Evolutionary conservation across 2,797 vertebrate species (phyloP).

Genomic region (Myioborus melanocephalus): DNA sequence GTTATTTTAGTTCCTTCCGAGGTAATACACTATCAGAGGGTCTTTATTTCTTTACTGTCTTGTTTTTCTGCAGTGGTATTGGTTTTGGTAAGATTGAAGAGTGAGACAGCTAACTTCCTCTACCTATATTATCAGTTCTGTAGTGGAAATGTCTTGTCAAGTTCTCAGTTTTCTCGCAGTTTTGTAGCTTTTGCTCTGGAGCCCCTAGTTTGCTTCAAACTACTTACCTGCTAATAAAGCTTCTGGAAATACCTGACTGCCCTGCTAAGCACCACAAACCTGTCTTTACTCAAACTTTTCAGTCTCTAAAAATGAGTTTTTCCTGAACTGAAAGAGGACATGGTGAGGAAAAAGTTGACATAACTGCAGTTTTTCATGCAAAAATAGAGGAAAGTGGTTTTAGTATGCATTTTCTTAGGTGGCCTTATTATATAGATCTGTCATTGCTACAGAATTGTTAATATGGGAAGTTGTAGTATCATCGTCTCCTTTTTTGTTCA

Average conservation of each 20-base stretch:
- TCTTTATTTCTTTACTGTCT: not conserved
- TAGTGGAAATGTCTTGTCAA: not conserved
- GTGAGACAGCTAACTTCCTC: not conserved
- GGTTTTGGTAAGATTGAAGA: not conserved
- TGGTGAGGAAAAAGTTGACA: not conserved
- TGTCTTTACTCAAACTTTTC: not conserved
- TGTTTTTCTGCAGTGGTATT: not conserved
- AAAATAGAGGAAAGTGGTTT: not conserved
- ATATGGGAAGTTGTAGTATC: not conserved
- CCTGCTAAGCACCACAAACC: not conserved
- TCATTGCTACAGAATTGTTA: not conserved
- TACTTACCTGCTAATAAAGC: not conserved
- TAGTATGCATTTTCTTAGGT: not conserved
- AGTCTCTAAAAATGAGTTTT: not conserved
- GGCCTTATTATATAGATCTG: accelerated
- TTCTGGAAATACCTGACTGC: not conserved
- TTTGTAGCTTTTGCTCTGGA: not conserved
- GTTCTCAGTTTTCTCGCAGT: not conserved
- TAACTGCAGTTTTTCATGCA: not conserved
- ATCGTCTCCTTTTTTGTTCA: not conserved
- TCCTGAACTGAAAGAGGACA: not conserved
- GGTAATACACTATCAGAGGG: not conserved
- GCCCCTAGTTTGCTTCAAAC: not conserved
- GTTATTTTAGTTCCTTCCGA: not conserved
- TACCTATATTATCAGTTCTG: not conserved